phyloP scores from a whole-genome alignment of 2,113 vertebrate species.

The Sapayoa aenigma region DNA sequence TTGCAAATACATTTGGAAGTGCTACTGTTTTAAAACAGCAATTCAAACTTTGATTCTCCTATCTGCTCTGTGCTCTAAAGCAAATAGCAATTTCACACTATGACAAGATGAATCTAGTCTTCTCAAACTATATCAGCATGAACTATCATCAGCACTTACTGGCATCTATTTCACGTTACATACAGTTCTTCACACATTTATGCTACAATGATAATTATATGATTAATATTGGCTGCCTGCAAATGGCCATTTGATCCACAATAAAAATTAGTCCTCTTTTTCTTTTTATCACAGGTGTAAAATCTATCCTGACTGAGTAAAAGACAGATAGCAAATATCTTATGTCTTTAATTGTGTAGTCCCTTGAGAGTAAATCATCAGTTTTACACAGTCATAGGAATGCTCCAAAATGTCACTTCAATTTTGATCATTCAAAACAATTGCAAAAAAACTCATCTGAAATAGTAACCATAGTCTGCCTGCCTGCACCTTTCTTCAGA shows the following conservation, averaged over 20 bases:
- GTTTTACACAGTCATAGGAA: background rate
- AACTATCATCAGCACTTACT: slow-evolving; percentile 13
- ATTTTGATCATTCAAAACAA: background rate
- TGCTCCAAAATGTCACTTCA: background rate
- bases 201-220: background rate
- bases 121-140: background rate
- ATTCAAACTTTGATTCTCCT: background rate
- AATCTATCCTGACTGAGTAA: slow-evolving; percentile 30
- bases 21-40: background rate
- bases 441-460: background rate
- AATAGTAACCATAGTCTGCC: background rate
- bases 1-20: slow-evolving; percentile 6
- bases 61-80: background rate
- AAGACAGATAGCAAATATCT: slow-evolving; percentile 15
- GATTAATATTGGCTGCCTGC: background rate
- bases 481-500: background rate
- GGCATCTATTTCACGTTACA: slow-evolving; percentile 39
- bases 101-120: slow-evolving; percentile 14
- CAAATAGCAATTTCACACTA: background rate
- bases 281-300: slow-evolving; percentile 17
- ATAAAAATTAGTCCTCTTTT: slow-evolving; percentile 20
- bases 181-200: slow-evolving; percentile 6
- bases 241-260: slow-evolving; percentile 9
- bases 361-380: slow-evolving; percentile 28
- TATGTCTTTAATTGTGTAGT: slow-evolving; percentile 3